Percentiles rank a stretch among this genome's conserved stretches.
phyloP scores from a whole-genome alignment of 1,140 invertebrate species.

The Leptinotarsa lineolata region DNA sequence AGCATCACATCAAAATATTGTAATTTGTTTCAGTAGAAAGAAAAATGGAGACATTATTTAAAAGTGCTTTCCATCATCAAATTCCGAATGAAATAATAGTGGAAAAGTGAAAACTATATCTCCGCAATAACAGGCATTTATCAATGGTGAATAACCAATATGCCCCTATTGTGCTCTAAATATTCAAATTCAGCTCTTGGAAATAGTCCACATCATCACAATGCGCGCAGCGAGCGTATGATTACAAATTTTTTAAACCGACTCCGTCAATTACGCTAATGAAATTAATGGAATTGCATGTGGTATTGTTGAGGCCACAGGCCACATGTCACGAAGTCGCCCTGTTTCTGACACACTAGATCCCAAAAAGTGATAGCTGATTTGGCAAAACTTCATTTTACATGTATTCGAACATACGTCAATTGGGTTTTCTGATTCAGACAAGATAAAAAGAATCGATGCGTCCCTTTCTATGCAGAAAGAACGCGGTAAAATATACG shows the following conservation, averaged over 20 bases:
- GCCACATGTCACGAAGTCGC: conserved; percentile 43
- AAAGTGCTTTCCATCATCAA: too few relatives aligned
- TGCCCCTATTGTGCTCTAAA: conserved; percentile 4
- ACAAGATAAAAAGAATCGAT: conserved; percentile 18
- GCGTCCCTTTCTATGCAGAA: conserved; percentile 2
- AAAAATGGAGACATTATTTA: too few relatives aligned
- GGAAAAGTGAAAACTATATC: background rate
- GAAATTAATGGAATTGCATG: conserved; percentile 45
- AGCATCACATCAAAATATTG: too few relatives aligned
- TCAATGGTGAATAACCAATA: background rate
- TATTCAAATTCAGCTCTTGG: conserved; percentile 15
- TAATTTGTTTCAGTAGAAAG: too few relatives aligned
- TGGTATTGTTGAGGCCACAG: conserved; percentile 35
- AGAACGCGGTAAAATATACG: conserved; percentile 16
- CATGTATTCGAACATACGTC: conserved; percentile 9
- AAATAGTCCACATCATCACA: conserved; percentile 10
- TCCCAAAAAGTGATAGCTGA: conserved; percentile 38
- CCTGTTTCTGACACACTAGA: conserved; percentile 40
- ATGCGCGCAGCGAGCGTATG: conserved; percentile 14
- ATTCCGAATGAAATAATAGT: background rate
- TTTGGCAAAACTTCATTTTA: conserved; percentile 18
- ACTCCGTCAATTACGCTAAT: conserved; percentile 25
- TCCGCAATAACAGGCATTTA: background rate
- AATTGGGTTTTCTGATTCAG: conserved; percentile 13
- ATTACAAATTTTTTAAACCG: conserved; percentile 22